phyloP scores from a whole-genome alignment of 1,140 invertebrate species.

The Diabrotica virgifera region DNA sequence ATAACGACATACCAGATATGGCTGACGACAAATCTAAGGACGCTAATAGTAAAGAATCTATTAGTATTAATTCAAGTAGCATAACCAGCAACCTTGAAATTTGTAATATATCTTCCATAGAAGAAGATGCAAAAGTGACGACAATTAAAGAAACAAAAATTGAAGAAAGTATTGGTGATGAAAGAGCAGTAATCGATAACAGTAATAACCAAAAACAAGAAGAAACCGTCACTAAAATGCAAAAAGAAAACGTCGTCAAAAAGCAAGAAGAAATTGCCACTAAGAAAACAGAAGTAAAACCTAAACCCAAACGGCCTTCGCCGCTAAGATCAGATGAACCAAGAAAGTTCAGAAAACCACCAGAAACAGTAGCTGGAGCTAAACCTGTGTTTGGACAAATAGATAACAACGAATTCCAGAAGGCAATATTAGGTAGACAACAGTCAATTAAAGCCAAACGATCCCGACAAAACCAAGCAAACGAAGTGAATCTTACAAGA shows the following conservation, averaged over 20 bases:
- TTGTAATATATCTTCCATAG: neutral
- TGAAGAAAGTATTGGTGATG: neutral
- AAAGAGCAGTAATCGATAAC: neutral
- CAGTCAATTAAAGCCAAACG: slow-evolving; percentile 32
- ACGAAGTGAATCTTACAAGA: slow-evolving; percentile 19
- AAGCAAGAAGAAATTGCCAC: no score
- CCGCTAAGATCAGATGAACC: slow-evolving; percentile 24
- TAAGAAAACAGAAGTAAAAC: slow-evolving; percentile 14
- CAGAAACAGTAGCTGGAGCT: slow-evolving; percentile 46
- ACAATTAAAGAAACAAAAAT: neutral
- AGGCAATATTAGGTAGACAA: slow-evolving; percentile 40
- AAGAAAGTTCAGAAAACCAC: slow-evolving; percentile 43
- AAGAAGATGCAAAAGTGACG: neutral
- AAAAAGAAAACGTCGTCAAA: no score
- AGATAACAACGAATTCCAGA: slow-evolving; percentile 45
- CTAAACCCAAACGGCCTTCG: slow-evolving; percentile 18
- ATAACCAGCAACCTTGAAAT: neutral
- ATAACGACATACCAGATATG: neutral
- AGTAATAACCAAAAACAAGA: neutral
- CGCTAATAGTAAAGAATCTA: neutral
- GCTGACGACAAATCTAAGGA: neutral
- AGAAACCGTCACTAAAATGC: neutral
- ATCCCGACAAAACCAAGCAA: slow-evolving; percentile 25
- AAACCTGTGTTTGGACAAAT: slow-evolving; percentile 45
- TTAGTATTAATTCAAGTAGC: neutral